Evolutionary conservation across 2,797 vertebrate genomes (phyloP), one percentile per base, ranked within the genome.

Genomic region (Poecile montanus): DNA sequence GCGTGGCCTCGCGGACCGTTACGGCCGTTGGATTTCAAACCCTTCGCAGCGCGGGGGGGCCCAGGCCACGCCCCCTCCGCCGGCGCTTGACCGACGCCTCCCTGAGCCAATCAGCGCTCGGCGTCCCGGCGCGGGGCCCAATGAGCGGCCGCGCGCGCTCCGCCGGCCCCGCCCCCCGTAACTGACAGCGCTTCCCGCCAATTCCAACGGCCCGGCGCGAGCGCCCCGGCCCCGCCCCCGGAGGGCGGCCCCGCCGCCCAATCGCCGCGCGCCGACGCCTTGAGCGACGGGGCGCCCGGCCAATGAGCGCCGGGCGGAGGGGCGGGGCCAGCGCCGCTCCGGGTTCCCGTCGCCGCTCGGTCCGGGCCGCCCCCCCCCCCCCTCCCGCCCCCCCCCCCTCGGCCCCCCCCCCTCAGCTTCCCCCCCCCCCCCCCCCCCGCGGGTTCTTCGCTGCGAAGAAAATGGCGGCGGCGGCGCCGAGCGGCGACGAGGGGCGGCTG

Each of bases 101-200:
- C 1, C 0, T 0, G 4, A 7, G 14, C 73, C 57, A 75, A 51
- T 75, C 73, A 21, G 17, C 5, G 2, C 6, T 5, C 36, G 10
- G 57, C 73, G 73, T 75, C 73, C 73, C 73, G 58, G 73, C 57
- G 73, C 73, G 70, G 73, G 73, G 73, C 29, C 73, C 73, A 75
- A 61, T 50, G 3, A 19, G 13, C 23, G 34, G 10, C 72, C 34
- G 72, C 72, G 72, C 72, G 72, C 57, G 72, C 72, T 61, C 72
- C 44, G 72, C 34, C 6, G 72, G 22, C 72, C 34, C 72, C 72
- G 72, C 72, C 72, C 13, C 13, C 45, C 8, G 72, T 61, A 75
- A 61, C 72, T 75, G 72, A 75, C 57, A 75, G 72, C 72, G 72
- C 57, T 75, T 61, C 72, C 72, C 72, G 72, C 72, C 72, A 75